Conservation (phyloP, 1,140 invertebrate genomes). For the Babylonia areolata region DNA sequence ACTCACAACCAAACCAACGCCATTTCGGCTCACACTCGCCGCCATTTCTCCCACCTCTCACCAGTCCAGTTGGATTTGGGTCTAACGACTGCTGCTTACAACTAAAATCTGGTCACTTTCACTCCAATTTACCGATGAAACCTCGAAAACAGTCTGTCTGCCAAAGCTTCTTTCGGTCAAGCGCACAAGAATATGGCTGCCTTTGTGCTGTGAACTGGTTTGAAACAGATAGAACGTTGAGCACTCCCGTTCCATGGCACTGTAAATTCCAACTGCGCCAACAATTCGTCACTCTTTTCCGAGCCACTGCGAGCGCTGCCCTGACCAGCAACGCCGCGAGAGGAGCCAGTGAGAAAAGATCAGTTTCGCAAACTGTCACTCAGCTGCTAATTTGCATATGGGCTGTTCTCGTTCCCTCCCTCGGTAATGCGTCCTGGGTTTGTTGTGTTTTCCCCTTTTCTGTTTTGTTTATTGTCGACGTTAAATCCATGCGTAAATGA, state of each 20-base stretch:
- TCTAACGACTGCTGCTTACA: not conserved
- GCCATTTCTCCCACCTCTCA: conserved; percentile 20
- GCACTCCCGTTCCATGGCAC: conserved; percentile 7
- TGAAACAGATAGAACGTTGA: not conserved
- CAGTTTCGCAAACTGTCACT: conserved; percentile 8
- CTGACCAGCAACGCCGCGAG: conserved; percentile 24
- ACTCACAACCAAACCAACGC: not conserved
- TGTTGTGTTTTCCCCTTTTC: not conserved
- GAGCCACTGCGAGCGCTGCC: conserved; percentile 23
- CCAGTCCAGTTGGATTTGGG: not conserved
- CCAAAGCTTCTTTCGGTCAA: not conserved
- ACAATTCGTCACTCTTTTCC: conserved; percentile 8
- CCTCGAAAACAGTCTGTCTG: too few species aligned
- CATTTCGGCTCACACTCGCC: not conserved
- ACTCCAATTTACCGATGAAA: not conserved
- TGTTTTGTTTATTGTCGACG: not conserved
- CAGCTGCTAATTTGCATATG: conserved; percentile 21
- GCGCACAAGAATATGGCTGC: not conserved
- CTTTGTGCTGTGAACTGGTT: conserved; percentile 18
- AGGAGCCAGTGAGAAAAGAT: conserved; percentile 22
- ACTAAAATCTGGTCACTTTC: not conserved
- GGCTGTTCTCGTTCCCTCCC: conserved; percentile 26
- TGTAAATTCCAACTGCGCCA: conserved; percentile 34
- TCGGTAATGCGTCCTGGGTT: not conserved
- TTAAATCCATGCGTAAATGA: too few species aligned